These are phyloP conservation scores for Alligator mississippiensis DNA, from an alignment of 2,113 vertebrate species.

Conservation along the genomic window DNA sequence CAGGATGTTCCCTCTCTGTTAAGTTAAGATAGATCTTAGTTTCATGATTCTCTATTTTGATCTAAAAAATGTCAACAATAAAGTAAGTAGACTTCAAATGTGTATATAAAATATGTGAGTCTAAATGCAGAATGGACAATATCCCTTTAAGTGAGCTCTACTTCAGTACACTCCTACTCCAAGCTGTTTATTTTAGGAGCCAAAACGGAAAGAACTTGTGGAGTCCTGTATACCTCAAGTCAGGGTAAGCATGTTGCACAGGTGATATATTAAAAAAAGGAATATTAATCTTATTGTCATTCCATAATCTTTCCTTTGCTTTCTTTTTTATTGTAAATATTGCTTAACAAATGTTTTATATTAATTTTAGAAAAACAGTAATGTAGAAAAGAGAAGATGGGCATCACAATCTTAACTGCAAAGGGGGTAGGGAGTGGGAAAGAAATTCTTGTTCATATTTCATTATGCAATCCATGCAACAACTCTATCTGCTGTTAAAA, in stretches of 20 bases:
- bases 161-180: background rate
- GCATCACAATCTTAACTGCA: background rate
- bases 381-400: background rate
- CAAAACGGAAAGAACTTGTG: background rate
- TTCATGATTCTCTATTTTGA: background rate
- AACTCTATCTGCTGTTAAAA: background rate
- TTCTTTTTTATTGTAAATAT: background rate
- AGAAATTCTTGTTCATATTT: background rate
- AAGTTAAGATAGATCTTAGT: background rate
- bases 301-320: background rate
- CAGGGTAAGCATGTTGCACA: background rate
- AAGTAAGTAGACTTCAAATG: background rate
- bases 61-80: background rate
- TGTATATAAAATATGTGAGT: background rate
- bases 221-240: background rate
- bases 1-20: background rate
- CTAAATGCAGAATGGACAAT: background rate
- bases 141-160: background rate
- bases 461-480: background rate
- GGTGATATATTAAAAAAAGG: background rate
- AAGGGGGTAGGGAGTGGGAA: background rate
- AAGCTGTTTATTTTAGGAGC: background rate
- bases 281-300: background rate
- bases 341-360: background rate
- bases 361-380: background rate